These are phyloP conservation scores for Lasioglossum pauxillum DNA, from an alignment of 2,888 invertebrate species.

Conservation along the genomic window DNA sequence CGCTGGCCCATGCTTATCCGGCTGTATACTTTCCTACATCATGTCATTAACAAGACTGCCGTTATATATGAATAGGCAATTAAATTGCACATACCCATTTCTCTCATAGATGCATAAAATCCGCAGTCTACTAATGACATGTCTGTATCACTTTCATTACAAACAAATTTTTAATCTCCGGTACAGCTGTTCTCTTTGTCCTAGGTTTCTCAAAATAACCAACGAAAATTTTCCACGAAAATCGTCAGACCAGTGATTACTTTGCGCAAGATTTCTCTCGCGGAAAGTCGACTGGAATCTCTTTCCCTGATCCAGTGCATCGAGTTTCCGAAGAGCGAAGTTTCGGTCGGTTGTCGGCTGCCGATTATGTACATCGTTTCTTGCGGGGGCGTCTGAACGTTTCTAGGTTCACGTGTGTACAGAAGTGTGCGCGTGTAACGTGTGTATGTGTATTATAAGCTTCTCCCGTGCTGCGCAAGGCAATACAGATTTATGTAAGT, in stretches of 20 bases:
- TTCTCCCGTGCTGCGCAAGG: constrained; percentile 80
- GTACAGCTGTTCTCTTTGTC: background rate
- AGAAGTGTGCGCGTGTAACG: constrained; percentile 40
- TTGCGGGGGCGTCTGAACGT: constrained; percentile 31
- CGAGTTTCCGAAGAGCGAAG: constrained; percentile 36
- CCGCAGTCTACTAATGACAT: too few species aligned
- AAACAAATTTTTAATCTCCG: too few species aligned
- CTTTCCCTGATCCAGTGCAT: constrained; percentile 21
- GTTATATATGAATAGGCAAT: too few species aligned
- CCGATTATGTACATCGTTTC: constrained; percentile 54
- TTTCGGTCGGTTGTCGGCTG: constrained; percentile 23
- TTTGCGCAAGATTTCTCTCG: background rate
- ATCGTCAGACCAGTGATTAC: background rate
- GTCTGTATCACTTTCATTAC: too few species aligned
- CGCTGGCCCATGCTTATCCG: too few species aligned
- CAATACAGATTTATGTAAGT: constrained; percentile 85
- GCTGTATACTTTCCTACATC: too few species aligned
- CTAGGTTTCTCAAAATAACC: background rate
- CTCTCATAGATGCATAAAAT: too few species aligned
- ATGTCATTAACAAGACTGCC: too few species aligned
- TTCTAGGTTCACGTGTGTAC: constrained; percentile 46
- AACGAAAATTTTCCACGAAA: background rate
- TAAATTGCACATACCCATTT: too few species aligned
- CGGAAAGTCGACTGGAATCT: background rate
- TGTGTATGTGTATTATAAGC: constrained; percentile 78